A percentile compares a stretch with the other conserved stretches of the same genome.
phyloP scores from a whole-genome alignment of 2,113 vertebrate species.

The Pseudopodoces humilis region DNA sequence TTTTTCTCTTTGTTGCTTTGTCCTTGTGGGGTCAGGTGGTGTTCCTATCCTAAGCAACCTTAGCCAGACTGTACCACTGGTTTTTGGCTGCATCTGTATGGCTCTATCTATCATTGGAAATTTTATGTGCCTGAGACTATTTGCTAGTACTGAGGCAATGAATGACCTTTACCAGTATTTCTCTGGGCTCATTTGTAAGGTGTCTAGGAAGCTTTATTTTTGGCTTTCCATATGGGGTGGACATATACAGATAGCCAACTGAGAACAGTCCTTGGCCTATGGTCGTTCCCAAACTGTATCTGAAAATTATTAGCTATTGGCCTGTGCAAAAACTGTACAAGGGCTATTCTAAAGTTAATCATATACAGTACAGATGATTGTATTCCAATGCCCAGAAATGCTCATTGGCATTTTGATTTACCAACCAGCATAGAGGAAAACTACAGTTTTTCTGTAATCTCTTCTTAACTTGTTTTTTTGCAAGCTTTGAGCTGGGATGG shows the following conservation, averaged over 20 bases:
- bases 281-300: background rate
- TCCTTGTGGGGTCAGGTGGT: background rate
- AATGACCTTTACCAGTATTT: background rate
- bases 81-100: background rate
- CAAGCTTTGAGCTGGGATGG: background rate
- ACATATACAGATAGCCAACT: background rate
- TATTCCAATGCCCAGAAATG: background rate
- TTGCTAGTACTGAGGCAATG: background rate
- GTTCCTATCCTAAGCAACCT: background rate
- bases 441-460: background rate
- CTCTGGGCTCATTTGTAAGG: background rate
- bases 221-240: background rate
- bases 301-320: background rate
- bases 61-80: background rate
- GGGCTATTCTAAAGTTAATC: background rate
- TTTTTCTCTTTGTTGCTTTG: background rate
- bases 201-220: background rate
- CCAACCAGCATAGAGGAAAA: background rate
- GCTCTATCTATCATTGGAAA: background rate
- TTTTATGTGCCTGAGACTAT: background rate
- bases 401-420: background rate
- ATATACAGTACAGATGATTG: background rate
- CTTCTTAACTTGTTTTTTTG: background rate
- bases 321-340: background rate
- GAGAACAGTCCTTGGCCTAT: background rate